Conservation (phyloP, 2,888 invertebrate genomes). For the Rhimphoctona megacephalus region DNA sequence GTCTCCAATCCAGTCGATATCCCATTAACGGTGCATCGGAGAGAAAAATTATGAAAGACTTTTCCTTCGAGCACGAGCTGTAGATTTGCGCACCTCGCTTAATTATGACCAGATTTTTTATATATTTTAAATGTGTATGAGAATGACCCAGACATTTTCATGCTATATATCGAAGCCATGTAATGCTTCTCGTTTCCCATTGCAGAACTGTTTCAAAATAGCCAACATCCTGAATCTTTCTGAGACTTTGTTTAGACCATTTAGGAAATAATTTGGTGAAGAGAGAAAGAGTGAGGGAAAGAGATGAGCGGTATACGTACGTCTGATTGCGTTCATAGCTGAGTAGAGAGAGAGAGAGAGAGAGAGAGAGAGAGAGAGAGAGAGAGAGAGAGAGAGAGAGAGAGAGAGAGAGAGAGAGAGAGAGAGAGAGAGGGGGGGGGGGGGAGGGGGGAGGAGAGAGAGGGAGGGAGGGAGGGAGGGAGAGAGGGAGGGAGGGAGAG, state of each 20-base stretch:
- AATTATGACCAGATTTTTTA: neutral
- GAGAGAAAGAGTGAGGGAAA: slow-evolving; percentile 13
- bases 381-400: neutral
- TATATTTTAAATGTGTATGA: neutral
- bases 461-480: neutral
- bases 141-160: neutral
- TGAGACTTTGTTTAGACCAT: slow-evolving; percentile 12
- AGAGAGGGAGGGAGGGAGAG: slow-evolving; percentile 41
- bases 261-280: slow-evolving; percentile 51
- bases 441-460: slow-evolving; percentile 11
- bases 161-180: neutral
- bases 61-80: neutral
- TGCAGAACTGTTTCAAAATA: slow-evolving; percentile 23
- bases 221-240: slow-evolving; percentile 32
- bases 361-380: neutral
- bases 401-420: slow-evolving; percentile 26
- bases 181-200: neutral
- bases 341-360: slow-evolving; percentile 7
- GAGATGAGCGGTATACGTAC: slow-evolving; percentile 27
- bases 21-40: neutral
- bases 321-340: slow-evolving; percentile 58
- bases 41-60: neutral
- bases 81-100: no score
- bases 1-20: neutral
- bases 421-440: slow-evolving; percentile 24